phyloP scores from a whole-genome alignment of 53 echinoderm and acorn worm genomes.

The Mesocentrotus franciscanus region DNA sequence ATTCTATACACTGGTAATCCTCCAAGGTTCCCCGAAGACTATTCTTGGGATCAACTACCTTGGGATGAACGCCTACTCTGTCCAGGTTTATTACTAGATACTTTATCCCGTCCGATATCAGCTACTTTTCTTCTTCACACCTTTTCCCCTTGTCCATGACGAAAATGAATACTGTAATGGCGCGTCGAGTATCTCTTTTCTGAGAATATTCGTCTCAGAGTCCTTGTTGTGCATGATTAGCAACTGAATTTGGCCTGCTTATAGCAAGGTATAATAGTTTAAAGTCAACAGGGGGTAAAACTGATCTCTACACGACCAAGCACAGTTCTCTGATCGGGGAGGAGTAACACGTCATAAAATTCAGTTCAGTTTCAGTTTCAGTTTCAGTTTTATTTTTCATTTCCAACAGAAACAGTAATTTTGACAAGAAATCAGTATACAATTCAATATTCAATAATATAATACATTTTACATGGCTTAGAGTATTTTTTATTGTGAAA shows the following conservation, averaged over 20 bases:
- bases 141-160: not conserved
- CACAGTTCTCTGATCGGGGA: not conserved
- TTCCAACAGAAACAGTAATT: too few relatives aligned
- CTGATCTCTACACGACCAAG: not conserved
- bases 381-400: too few relatives aligned
- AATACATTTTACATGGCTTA: too few relatives aligned
- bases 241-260: not conserved
- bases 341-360: too few relatives aligned
- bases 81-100: not conserved
- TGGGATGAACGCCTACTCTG: not conserved
- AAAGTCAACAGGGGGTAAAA: not conserved
- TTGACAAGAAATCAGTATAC: too few relatives aligned
- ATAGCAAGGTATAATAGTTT: not conserved
- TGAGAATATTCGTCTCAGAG: not conserved
- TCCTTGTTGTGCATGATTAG: not conserved
- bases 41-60: not conserved
- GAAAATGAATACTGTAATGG: not conserved
- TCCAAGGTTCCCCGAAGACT: not conserved
- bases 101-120: not conserved
- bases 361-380: too few relatives aligned
- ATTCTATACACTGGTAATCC: not conserved
- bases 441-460: too few relatives aligned
- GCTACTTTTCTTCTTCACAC: not conserved
- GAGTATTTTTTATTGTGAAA: too few relatives aligned
- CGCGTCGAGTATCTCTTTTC: not conserved